Evolutionary conservation across 2,888 invertebrate genomes (phyloP).

Genomic region (Sialis fuliginosa): DNA sequence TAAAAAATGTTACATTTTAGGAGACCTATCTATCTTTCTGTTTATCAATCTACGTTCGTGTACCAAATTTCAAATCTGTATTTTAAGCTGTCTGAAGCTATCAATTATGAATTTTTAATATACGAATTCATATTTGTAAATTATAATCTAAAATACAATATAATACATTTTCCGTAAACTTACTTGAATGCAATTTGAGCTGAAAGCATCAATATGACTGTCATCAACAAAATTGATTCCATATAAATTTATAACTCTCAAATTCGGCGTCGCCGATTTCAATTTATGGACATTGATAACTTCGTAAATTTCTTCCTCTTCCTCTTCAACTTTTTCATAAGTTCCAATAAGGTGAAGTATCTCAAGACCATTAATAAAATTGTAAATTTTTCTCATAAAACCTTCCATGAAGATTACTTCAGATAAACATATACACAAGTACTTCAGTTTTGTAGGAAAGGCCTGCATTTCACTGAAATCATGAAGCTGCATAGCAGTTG

Average conservation of each 20-base stretch:
- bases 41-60: too few relatives aligned
- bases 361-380: conserved; percentile 96
- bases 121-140: too few relatives aligned
- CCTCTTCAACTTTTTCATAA: conserved; percentile 94
- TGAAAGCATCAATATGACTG: conserved; percentile 96
- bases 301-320: conserved; percentile 98
- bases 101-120: too few relatives aligned
- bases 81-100: too few relatives aligned
- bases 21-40: too few relatives aligned
- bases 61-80: too few relatives aligned
- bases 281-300: conserved; percentile 98
- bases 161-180: too few relatives aligned
- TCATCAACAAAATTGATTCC: conserved; percentile 98
- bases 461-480: conserved; percentile 98
- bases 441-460: conserved; percentile 91
- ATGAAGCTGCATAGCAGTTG: conserved; percentile 97
- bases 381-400: conserved; percentile 98
- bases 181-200: conserved; percentile 84
- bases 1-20: too few relatives aligned
- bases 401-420: conserved; percentile 99
- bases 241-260: conserved; percentile 93
- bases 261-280: conserved; percentile 94
- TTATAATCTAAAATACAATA: too few relatives aligned
- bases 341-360: conserved; percentile 94
- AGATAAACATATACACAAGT: conserved; percentile 90